These are phyloP conservation scores for Cercocebus atys DNA, from an alignment of 2,113 vertebrate genomes.

Conservation along the genomic window DNA sequence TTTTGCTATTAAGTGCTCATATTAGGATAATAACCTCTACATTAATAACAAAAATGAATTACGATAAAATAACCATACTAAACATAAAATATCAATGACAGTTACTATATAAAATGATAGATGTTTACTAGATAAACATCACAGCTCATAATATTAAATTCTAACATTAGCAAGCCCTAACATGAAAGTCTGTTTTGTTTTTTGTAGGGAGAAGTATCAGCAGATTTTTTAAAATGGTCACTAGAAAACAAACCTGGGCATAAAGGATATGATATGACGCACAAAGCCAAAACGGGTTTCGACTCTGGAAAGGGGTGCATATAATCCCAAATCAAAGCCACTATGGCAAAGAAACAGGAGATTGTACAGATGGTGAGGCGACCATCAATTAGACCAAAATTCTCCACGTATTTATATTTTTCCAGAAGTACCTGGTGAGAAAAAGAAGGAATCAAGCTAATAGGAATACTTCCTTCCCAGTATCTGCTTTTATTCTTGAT, in stretches of 20 bases:
- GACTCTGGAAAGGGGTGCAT: constrained; percentile 97
- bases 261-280: constrained; percentile 98
- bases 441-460: accelerated
- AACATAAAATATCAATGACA: constrained; percentile 13
- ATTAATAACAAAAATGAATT: constrained; percentile 22
- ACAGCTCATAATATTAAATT: constrained; percentile 12
- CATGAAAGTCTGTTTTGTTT: not conserved
- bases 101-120: constrained; percentile 1
- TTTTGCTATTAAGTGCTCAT: not conserved
- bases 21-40: not conserved
- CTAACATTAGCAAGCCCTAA: not conserved
- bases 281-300: constrained; percentile 95
- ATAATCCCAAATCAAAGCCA: constrained; percentile 98
- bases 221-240: not conserved
- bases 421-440: constrained; percentile 93
- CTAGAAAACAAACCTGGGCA: constrained; percentile 50
- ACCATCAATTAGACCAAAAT: constrained; percentile 94
- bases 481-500: constrained; percentile 18
- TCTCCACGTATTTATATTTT: constrained; percentile 95
- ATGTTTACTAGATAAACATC: not conserved
- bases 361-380: constrained; percentile 97
- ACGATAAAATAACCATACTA: constrained; percentile 27
- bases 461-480: not conserved
- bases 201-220: not conserved
- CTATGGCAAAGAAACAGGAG: constrained; percentile 95